Percentiles rank a stretch among this genome's conserved stretches.
phyloP scores from a whole-genome alignment of 1,140 invertebrate species.

The Holotrichia oblita region DNA sequence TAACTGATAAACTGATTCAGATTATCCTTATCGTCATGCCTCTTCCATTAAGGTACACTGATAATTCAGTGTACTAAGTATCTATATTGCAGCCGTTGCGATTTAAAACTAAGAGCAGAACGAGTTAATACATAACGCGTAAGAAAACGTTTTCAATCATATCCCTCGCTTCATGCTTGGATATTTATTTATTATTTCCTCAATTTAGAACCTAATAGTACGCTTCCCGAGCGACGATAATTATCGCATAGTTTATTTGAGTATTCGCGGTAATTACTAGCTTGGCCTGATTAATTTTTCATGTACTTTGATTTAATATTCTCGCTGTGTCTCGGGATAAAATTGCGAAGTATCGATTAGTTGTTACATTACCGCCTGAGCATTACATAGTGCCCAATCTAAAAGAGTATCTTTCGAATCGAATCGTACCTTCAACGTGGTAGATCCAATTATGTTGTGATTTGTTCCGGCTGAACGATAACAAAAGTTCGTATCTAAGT shows the following conservation, averaged over 20 bases:
- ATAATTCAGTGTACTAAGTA: not conserved
- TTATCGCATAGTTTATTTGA: conserved; percentile 10
- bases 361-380: not conserved
- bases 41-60: too few relatives aligned
- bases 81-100: not conserved
- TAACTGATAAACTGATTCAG: conserved; percentile 18
- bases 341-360: not conserved
- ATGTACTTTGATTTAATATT: conserved; percentile 15
- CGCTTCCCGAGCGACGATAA: not conserved
- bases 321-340: not conserved
- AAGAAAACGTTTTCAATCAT: not conserved
- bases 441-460: conserved; percentile 2
- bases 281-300: not conserved
- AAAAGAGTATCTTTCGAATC: too few relatives aligned
- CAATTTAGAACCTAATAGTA: conserved; percentile 22
- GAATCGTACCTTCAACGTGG: not conserved
- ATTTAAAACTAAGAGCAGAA: not conserved
- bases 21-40: not conserved
- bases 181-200: conserved; percentile 34
- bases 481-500: not conserved
- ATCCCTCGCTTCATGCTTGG: not conserved
- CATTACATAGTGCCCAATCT: not conserved
- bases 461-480: conserved; percentile 10
- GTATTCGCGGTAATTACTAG: conserved; percentile 16
- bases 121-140: not conserved